Conservation (phyloP, 1,140 invertebrate species). For the Papilio xuthus region DNA sequence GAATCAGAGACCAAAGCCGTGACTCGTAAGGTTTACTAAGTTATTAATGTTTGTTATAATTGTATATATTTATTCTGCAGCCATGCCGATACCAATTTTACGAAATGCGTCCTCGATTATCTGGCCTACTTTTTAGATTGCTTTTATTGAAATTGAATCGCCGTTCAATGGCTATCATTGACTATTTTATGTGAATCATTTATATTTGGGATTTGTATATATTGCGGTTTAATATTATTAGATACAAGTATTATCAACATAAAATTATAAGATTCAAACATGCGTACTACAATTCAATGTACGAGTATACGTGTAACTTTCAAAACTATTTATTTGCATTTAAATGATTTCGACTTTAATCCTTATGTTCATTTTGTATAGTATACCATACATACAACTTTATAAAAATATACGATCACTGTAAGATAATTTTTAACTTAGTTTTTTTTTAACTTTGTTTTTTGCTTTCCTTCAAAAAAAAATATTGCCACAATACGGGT, state of each 20-base stretch:
- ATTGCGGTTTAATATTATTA: neutral
- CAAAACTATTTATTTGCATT: neutral
- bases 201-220: constrained; percentile 33
- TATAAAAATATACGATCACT: too few relatives aligned
- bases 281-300: neutral
- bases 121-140: constrained; percentile 72
- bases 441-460: too few relatives aligned
- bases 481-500: too few relatives aligned
- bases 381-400: too few relatives aligned
- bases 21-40: neutral
- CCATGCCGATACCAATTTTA: constrained; percentile 39
- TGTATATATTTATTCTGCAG: constrained; percentile 38
- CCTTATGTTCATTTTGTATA: too few relatives aligned
- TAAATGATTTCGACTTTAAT: too few relatives aligned
- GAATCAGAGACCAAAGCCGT: neutral
- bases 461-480: too few relatives aligned
- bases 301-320: neutral
- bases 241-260: neutral
- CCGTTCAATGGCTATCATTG: constrained; percentile 59
- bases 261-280: neutral
- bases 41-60: constrained; percentile 28
- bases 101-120: constrained; percentile 58
- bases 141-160: constrained; percentile 71
- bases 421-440: too few relatives aligned
- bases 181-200: constrained; percentile 42